phyloP scores from a whole-genome alignment of 2,797 vertebrate species.

The Hirundo rustica region DNA sequence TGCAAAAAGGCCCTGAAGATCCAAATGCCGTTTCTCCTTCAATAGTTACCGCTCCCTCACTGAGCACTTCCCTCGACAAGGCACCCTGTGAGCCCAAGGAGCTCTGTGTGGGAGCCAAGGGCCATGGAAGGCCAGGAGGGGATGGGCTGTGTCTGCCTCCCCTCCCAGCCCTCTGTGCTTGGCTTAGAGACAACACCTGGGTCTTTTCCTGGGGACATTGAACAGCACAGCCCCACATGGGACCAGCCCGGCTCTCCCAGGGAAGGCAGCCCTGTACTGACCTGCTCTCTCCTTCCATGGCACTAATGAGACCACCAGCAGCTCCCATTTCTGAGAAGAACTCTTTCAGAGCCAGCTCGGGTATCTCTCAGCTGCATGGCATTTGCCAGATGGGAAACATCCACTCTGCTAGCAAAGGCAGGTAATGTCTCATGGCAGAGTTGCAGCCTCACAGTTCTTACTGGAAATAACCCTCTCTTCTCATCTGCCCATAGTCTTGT shows the following conservation, averaged over 20 bases:
- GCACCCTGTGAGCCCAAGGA: not conserved
- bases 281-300: not conserved
- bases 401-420: not conserved
- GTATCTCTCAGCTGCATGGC: not conserved
- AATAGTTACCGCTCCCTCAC: not conserved
- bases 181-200: not conserved
- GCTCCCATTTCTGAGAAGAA: not conserved
- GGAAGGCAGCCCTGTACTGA: not conserved
- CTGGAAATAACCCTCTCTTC: not conserved
- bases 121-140: not conserved
- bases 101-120: not conserved
- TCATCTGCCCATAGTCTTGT: not conserved
- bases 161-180: not conserved
- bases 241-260: not conserved
- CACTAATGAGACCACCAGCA: not conserved
- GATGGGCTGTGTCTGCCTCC: not conserved
- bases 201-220: not conserved
- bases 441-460: not conserved
- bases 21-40: not conserved
- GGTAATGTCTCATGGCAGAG: not conserved
- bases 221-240: accelerated
- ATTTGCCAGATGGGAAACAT: not conserved
- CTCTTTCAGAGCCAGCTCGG: not conserved
- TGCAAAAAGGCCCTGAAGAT: not conserved
- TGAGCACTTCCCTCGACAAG: not conserved